phyloP scores from a whole-genome alignment of 2,113 vertebrate species.

The Sinocyclocheilus rhinocerous region DNA sequence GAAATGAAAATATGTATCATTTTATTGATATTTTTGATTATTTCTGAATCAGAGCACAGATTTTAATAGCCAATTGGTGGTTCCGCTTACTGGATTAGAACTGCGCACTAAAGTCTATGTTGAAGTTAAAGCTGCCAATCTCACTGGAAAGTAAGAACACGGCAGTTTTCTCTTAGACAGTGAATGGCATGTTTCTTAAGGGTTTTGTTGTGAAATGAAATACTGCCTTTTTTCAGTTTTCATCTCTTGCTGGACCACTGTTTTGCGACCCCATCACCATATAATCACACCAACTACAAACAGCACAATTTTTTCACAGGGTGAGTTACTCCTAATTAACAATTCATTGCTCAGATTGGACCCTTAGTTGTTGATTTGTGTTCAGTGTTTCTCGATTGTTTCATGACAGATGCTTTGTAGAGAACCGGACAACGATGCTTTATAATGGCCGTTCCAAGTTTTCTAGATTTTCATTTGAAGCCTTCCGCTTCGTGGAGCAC shows the following conservation, averaged over 20 bases:
- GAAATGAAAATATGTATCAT: neutral
- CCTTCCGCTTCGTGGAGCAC: constrained; percentile 79
- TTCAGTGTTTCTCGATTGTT: neutral
- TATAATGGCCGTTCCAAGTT: constrained; percentile 67
- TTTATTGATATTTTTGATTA: neutral
- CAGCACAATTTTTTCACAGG: constrained; percentile 73
- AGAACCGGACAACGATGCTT: constrained; percentile 58
- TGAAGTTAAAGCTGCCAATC: constrained; percentile 74
- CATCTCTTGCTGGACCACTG: constrained; percentile 78
- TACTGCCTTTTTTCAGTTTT: constrained; percentile 66
- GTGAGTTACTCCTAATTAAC: constrained; percentile 56
- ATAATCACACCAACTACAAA: constrained; percentile 58
- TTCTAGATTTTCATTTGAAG: constrained; percentile 73
- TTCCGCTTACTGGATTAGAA: constrained; percentile 69
- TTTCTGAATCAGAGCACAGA: constrained; percentile 63
- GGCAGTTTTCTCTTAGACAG: neutral
- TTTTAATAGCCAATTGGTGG: constrained; percentile 58
- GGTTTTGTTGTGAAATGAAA: neutral
- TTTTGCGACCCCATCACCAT: constrained; percentile 72
- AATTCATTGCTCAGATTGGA: neutral
- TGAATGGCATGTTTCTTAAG: neutral
- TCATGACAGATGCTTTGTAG: constrained; percentile 63
- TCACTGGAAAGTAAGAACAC: constrained; percentile 77
- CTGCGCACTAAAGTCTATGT: constrained; percentile 72
- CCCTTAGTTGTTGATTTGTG: too few relatives aligned